These are phyloP conservation scores for Micronycteris hirsuta DNA, from an alignment of 2,113 vertebrate species.

Conservation along the genomic window DNA sequence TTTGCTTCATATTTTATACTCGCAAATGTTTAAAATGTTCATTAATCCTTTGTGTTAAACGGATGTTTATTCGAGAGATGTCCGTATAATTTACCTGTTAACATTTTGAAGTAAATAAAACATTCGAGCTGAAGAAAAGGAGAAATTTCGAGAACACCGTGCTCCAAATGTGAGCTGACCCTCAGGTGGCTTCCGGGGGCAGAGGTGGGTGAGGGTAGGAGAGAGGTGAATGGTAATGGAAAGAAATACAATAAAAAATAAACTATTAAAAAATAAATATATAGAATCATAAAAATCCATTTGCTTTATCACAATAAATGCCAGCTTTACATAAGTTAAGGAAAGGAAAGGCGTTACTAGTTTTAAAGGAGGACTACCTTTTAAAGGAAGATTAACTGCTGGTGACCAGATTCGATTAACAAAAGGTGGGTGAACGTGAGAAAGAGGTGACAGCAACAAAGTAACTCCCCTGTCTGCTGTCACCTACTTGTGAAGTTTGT, in stretches of 20 bases:
- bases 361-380: background rate
- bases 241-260: too few species aligned
- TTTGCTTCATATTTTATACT: background rate
- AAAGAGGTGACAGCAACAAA: background rate
- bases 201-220: too few species aligned
- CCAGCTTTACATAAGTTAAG: background rate
- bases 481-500: background rate
- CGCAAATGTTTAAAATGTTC: background rate
- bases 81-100: background rate
- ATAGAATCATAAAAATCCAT: background rate
- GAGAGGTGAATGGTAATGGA: too few species aligned
- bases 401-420: background rate
- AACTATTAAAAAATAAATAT: too few species aligned
- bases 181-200: background rate
- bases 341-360: background rate
- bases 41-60: background rate
- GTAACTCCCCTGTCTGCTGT: background rate
- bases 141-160: background rate
- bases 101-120: slow-evolving; percentile 16
- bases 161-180: background rate
- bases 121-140: background rate
- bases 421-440: background rate
- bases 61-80: background rate
- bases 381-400: background rate
- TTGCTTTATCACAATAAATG: background rate